Conservation (phyloP, 2,888 invertebrate species). For the Orchestes rusci region DNA sequence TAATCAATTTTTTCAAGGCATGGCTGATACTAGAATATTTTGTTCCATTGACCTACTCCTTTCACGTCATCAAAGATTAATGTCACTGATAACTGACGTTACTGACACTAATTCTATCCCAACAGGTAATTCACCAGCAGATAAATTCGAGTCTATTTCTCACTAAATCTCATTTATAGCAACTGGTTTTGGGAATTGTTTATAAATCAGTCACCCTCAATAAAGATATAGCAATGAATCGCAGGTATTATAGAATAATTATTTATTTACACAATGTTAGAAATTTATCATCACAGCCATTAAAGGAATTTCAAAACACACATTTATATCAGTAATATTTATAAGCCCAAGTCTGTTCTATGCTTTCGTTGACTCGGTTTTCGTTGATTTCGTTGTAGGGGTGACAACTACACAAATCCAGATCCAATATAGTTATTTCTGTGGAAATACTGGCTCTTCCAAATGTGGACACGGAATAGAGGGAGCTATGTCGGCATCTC, state of each 20-base stretch:
- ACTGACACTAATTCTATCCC: too few species aligned
- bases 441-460: slow-evolving; percentile 36
- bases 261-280: too few species aligned
- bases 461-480: slow-evolving; percentile 31
- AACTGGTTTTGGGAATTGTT: too few species aligned
- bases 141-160: too few species aligned
- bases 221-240: neutral
- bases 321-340: slow-evolving; percentile 22
- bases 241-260: neutral
- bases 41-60: too few species aligned
- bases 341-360: slow-evolving; percentile 30
- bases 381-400: slow-evolving; percentile 33
- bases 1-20: too few species aligned
- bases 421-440: slow-evolving; percentile 36
- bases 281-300: slow-evolving; percentile 19
- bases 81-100: too few species aligned
- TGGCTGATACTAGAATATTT: too few species aligned
- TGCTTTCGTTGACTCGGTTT: slow-evolving; percentile 35
- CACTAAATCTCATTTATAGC: too few species aligned
- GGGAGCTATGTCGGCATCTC: slow-evolving; percentile 26
- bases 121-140: too few species aligned
- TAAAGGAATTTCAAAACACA: slow-evolving; percentile 8
- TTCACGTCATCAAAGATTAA: too few species aligned
- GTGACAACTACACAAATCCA: slow-evolving; percentile 28
- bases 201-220: too few species aligned